Percentiles rank a stretch among this genome's conserved stretches.
These are phyloP conservation scores for Sycobia sp. DNA, from an alignment of 1,140 invertebrate species.

Conservation along the genomic window DNA sequence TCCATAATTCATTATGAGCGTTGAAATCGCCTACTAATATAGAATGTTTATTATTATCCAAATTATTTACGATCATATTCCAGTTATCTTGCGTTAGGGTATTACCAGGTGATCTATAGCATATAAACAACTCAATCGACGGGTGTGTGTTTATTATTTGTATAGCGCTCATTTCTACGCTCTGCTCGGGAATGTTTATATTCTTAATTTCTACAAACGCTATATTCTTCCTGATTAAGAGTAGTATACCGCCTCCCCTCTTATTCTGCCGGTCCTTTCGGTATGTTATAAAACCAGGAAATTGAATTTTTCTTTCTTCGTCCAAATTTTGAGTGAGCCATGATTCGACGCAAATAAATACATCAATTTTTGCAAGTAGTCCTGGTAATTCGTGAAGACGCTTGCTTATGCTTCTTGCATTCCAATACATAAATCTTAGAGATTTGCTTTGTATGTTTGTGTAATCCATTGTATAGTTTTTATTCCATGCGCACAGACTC, in stretches of 20 bases:
- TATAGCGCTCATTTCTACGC: conserved; percentile 5
- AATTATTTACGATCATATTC: background rate
- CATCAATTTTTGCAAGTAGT: background rate
- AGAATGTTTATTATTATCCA: background rate
- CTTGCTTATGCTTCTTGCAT: background rate
- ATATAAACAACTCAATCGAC: conserved; percentile 1
- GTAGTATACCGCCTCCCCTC: background rate
- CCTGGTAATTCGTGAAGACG: background rate
- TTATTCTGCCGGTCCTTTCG: background rate
- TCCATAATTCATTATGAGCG: background rate
- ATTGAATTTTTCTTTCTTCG: background rate
- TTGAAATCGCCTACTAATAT: background rate
- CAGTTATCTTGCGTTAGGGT: conserved; percentile 3
- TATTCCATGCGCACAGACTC: background rate
- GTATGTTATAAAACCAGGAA: background rate
- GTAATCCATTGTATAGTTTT: background rate
- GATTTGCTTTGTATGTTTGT: too few species aligned
- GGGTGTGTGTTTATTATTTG: background rate
- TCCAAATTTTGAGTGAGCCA: background rate
- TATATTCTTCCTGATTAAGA: background rate
- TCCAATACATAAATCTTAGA: background rate
- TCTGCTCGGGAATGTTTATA: background rate
- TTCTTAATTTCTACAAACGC: background rate
- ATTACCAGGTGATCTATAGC: conserved; percentile 9
- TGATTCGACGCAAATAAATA: background rate